A percentile compares a stretch with the other conserved stretches of the same genome.
Evolutionary conservation across 92 coral and sea anemone genomes (phyloP).

Genomic region (Bergia puertoricense): DNA sequence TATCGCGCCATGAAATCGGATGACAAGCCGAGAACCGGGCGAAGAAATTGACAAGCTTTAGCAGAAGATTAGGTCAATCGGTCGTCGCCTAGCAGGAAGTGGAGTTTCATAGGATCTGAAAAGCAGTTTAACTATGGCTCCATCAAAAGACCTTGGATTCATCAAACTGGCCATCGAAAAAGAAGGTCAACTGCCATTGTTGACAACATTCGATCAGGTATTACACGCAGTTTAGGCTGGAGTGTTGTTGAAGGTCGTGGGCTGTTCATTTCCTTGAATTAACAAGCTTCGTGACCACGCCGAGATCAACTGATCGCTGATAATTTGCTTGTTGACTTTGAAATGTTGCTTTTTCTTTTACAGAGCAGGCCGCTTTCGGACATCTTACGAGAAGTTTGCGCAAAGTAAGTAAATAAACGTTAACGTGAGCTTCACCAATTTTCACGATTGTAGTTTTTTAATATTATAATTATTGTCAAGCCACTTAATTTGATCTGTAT

Average conservation of each 20-base stretch:
- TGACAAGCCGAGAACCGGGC: background rate
- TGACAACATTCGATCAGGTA: conserved; percentile 85
- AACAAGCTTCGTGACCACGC: background rate
- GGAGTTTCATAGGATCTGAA: background rate
- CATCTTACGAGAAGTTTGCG: conserved; percentile 72
- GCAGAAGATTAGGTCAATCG: background rate
- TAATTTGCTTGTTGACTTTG: background rate
- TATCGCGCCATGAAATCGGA: conserved; percentile 13
- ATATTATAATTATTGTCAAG: background rate
- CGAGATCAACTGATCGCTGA: background rate
- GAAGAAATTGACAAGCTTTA: conserved; percentile 10
- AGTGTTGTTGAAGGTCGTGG: background rate
- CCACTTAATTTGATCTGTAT: background rate
- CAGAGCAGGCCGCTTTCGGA: conserved; percentile 80
- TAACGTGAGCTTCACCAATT: background rate
- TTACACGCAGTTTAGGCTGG: background rate
- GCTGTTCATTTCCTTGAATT: background rate
- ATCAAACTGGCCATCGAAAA: conserved; percentile 79
- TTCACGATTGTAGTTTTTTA: background rate
- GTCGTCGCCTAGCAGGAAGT: conserved; percentile 33
- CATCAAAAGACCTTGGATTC: conserved; percentile 58
- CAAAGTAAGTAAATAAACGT: conserved; percentile 59
- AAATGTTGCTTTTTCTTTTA: conserved; percentile 3
- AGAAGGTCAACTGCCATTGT: conserved; percentile 81
- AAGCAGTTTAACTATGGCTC: conserved; percentile 23